Evolutionary conservation across 2,888 invertebrate species (phyloP).

Genomic region (Cataglyphis rosenhaueri): DNA sequence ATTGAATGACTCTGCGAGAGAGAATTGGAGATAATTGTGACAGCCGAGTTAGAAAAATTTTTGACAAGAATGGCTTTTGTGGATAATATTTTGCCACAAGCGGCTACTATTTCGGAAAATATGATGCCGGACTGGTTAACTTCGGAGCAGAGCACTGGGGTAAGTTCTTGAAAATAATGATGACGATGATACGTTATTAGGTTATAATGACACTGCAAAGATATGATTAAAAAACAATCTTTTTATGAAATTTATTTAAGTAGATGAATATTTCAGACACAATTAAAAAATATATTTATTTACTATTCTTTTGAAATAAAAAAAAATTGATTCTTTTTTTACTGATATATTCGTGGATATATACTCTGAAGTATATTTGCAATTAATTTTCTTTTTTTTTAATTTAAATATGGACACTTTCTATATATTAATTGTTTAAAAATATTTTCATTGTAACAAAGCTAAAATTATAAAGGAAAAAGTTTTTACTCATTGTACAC

Average conservation of each 20-base stretch:
- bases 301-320: neutral
- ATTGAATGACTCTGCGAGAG: neutral
- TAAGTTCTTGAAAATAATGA: slow-evolving; percentile 85
- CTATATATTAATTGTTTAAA: neutral
- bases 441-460: neutral
- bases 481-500: neutral
- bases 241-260: slow-evolving; percentile 11
- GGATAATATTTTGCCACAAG: slow-evolving; percentile 60
- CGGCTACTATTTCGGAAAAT: slow-evolving; percentile 60
- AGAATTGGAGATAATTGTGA: neutral
- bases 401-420: neutral
- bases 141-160: slow-evolving; percentile 93
- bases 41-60: neutral
- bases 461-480: neutral
- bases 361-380: slow-evolving; percentile 12
- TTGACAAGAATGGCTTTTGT: slow-evolving; percentile 65
- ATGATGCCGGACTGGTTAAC: slow-evolving; percentile 89
- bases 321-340: neutral
- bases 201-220: slow-evolving; percentile 85
- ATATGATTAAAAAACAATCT: slow-evolving; percentile 52
- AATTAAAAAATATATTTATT: neutral
- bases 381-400: neutral
- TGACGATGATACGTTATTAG: slow-evolving; percentile 62
- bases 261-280: neutral
- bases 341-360: slow-evolving; percentile 13